Evolutionary conservation across 2,113 vertebrate genomes (phyloP).

Genomic region (Ellobius talpinus): DNA sequence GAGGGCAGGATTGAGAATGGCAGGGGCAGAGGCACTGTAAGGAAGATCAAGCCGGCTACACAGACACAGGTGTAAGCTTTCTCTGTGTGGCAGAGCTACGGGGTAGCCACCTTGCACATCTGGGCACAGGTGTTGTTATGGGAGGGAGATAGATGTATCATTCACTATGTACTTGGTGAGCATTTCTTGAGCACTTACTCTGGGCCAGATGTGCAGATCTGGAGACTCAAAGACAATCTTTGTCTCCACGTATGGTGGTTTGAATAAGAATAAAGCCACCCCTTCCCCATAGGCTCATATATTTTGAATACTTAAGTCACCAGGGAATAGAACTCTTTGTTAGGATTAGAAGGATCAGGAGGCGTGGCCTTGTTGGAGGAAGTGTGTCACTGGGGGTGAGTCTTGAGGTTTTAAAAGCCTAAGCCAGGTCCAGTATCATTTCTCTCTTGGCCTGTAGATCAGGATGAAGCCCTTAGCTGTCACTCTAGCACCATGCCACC

Average conservation of each 20-base stretch:
- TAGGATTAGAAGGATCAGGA: not conserved
- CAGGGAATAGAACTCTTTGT: not conserved
- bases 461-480: not conserved
- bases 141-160: not conserved
- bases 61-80: not conserved
- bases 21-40: not conserved
- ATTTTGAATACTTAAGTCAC: not conserved
- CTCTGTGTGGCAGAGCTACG: not conserved
- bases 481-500: not conserved
- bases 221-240: not conserved
- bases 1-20: not conserved
- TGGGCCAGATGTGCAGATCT: not conserved
- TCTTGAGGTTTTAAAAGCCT: not conserved
- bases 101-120: not conserved
- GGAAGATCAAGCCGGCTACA: not conserved
- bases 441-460: not conserved
- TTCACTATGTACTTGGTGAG: conserved; percentile 3
- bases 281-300: not conserved
- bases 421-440: not conserved
- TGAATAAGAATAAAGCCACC: not conserved
- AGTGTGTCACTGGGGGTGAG: not conserved
- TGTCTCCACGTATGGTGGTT: not conserved
- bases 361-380: not conserved
- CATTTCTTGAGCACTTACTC: conserved; percentile 3
- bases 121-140: not conserved